Conservation (phyloP, 2,797 vertebrate species). For the Mico argentatus region DNA sequence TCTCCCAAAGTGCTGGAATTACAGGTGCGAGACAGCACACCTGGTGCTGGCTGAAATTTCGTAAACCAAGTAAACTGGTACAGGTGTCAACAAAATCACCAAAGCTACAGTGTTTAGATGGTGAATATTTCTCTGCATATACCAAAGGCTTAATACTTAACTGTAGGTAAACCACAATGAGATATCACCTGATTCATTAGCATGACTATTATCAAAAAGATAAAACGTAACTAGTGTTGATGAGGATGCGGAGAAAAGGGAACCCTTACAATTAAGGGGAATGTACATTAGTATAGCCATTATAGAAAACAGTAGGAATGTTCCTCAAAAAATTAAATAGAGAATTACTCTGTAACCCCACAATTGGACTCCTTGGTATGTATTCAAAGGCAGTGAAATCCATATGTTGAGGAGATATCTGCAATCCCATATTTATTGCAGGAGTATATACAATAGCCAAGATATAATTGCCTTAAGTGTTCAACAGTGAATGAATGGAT, state of each 20-base stretch:
- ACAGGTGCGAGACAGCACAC: background rate
- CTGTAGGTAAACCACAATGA: background rate
- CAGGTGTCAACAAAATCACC: background rate
- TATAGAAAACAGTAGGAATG: background rate
- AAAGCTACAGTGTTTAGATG: background rate
- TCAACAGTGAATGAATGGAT: background rate
- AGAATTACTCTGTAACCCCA: background rate
- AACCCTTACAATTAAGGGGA: background rate
- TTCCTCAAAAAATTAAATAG: background rate
- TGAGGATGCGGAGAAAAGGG: background rate
- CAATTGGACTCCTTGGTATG: background rate
- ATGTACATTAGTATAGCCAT: background rate
- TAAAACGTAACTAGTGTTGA: background rate
- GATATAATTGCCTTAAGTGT: background rate
- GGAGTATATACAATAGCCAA: background rate
- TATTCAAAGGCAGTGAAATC: background rate
- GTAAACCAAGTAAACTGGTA: conserved; percentile 1
- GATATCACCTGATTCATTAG: background rate
- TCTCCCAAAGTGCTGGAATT: background rate
- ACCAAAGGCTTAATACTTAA: background rate
- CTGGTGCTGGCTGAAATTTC: background rate
- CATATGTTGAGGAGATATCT: background rate
- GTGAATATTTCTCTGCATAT: background rate
- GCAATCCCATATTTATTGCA: background rate
- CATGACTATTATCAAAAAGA: background rate